These are phyloP conservation scores for Tribolium madens DNA, from an alignment of 1,140 invertebrate species.

Conservation along the genomic window DNA sequence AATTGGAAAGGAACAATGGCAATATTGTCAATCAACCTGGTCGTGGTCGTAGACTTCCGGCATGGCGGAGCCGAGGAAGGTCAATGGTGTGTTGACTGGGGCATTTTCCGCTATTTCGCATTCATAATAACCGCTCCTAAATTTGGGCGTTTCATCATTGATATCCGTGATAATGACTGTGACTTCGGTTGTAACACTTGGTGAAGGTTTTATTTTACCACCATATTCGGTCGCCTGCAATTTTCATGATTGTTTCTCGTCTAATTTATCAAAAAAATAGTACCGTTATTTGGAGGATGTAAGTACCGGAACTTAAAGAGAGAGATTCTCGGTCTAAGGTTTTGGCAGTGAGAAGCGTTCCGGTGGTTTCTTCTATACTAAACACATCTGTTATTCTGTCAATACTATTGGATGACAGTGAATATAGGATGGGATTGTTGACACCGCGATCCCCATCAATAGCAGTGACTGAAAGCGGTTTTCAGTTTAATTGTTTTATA, in stretches of 20 bases:
- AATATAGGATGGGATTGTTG: conserved; percentile 89
- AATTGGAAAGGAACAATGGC: background rate
- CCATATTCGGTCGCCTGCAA: conserved; percentile 78
- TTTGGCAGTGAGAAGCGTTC: conserved; percentile 81
- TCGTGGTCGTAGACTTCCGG: conserved; percentile 94
- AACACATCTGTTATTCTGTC: conserved; percentile 80
- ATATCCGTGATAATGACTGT: conserved; percentile 94
- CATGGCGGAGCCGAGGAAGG: conserved; percentile 82
- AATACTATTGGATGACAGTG: conserved; percentile 80
- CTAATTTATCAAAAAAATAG: conserved; percentile 2
- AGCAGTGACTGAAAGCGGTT: conserved; percentile 77
- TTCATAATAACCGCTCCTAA: conserved; percentile 81
- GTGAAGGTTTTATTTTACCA: conserved; percentile 72
- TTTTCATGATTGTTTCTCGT: background rate
- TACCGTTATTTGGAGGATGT: conserved; percentile 76
- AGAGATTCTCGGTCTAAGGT: conserved; percentile 85
- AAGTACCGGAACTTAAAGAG: conserved; percentile 85
- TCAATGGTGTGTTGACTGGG: conserved; percentile 89
- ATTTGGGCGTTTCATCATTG: conserved; percentile 93
- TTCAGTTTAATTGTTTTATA: background rate
- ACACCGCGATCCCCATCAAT: conserved; percentile 93
- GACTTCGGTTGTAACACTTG: conserved; percentile 87
- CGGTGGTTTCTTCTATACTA: conserved; percentile 82
- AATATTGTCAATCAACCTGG: conserved; percentile 73
- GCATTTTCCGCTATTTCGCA: conserved; percentile 94